phyloP scores from a whole-genome alignment of 2,888 invertebrate species.

The Diloba caeruleocephala region DNA sequence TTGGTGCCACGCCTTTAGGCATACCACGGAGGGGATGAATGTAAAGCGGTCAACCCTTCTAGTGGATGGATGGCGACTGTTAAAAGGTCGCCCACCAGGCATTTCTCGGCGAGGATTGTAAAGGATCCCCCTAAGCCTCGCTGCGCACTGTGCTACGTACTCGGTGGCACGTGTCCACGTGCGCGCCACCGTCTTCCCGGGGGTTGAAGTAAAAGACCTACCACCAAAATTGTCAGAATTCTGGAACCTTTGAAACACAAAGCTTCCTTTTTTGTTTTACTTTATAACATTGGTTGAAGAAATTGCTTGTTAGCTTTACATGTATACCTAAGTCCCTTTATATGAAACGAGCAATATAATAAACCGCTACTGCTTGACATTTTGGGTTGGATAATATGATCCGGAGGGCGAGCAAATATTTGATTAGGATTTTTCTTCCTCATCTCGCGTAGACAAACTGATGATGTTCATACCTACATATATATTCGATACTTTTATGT shows the following conservation, averaged over 20 bases:
- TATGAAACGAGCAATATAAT: constrained; percentile 10
- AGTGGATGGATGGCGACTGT: no score
- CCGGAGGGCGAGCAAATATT: constrained; percentile 33
- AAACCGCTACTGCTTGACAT: constrained; percentile 22
- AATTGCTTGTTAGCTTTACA: constrained; percentile 28
- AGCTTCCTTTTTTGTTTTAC: constrained; percentile 21
- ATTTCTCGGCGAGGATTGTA: no score
- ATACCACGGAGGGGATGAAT: no score
- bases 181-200: no score
- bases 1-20: no score
- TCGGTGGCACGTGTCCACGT: no score
- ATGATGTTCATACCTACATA: background rate
- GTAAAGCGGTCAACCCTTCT: no score
- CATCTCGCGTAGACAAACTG: constrained; percentile 38
- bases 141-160: no score
- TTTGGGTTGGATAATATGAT: constrained; percentile 31
- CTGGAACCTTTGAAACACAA: constrained; percentile 23
- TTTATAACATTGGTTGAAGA: constrained; percentile 22
- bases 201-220: constrained; percentile 3
- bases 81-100: no score
- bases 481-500: background rate
- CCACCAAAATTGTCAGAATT: constrained; percentile 8
- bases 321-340: constrained; percentile 5
- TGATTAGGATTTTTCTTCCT: constrained; percentile 41
- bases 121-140: no score